Evolutionary conservation across 2,113 vertebrate genomes (phyloP).

Genomic region (Paradoxurus hermaphroditus): DNA sequence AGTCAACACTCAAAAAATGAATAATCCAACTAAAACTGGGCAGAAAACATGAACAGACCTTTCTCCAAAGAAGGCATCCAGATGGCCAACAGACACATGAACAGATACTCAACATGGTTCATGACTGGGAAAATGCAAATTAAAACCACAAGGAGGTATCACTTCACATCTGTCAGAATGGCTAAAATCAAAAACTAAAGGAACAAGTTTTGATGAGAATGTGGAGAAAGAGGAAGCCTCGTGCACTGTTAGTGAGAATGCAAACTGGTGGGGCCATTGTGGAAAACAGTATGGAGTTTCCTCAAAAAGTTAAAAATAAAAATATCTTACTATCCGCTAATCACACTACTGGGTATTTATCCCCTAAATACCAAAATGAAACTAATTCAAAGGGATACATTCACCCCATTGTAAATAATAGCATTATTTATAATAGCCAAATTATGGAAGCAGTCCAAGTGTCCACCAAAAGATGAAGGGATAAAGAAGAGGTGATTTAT

Average conservation of each 20-base stretch:
- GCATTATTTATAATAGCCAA: neutral
- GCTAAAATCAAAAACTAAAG: neutral
- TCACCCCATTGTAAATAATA: neutral
- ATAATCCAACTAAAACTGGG: neutral
- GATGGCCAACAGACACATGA: neutral
- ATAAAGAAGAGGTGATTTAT: neutral
- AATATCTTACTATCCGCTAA: neutral
- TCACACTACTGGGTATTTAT: neutral
- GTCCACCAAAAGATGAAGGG: neutral
- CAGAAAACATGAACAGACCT: neutral
- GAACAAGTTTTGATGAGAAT: neutral
- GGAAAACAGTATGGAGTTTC: no score
- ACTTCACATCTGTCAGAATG: neutral
- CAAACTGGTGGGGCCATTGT: no score
- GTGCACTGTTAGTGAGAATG: no score
- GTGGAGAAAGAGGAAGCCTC: neutral
- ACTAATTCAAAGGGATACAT: neutral
- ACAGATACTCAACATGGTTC: neutral
- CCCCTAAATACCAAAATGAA: neutral
- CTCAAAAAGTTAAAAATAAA: neutral
- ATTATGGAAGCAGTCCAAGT: neutral
- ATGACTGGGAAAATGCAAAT: neutral
- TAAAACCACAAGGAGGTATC: neutral
- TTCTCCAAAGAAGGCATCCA: neutral
- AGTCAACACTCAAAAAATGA: neutral